Evolutionary conservation across 2,888 invertebrate species (phyloP), one percentile per base, ranked within the genome.

Genomic region (Drosophila anceps): DNA sequence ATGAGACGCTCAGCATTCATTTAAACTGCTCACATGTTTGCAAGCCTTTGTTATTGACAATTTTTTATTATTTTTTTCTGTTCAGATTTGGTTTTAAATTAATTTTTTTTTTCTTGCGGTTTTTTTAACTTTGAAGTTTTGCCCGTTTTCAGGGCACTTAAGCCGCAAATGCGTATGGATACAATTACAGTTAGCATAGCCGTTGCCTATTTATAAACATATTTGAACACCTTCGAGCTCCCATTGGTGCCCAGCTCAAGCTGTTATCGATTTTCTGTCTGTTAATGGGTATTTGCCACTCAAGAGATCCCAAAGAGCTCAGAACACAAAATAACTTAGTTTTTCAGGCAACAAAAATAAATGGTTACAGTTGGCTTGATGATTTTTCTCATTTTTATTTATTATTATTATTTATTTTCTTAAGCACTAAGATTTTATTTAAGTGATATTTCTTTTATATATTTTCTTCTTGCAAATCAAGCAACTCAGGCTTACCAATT

Each of bases 181-280:
- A 86, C 81, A 82, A 82, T 86, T 86, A 84, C 89, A 85, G 79
- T 82, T 89, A 86, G 37, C 54, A 31, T 1, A 15, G 39, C 13
- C 27, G 12, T 54, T 54, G 39, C 12, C 54, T 27, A 37, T 24
- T 35, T 24, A 53, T 37, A 24, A 37, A 9, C 35, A n/a, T 9
- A 24, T 53, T 53, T 9, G 53, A 29, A 31, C 29, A 50, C 4
- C 24, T 53, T 24, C 53, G 24, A 24, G 15, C 50, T 50, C 24
- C 53, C 53, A 53, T 37, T 53, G 35, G 53, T n/a, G 1, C n/a
- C 5, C 37, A 18, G 50, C 31, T 18, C 18, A 31, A 24, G 31
- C 9, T 35, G 35, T 35, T 53, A 53, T 53, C 24, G 50, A 53
- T 24, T 35, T 53, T 20, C 51, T 53, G 31, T 51, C 33, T 9